Conservation (phyloP, 2,113 vertebrate species). For the Noturus placidus region DNA sequence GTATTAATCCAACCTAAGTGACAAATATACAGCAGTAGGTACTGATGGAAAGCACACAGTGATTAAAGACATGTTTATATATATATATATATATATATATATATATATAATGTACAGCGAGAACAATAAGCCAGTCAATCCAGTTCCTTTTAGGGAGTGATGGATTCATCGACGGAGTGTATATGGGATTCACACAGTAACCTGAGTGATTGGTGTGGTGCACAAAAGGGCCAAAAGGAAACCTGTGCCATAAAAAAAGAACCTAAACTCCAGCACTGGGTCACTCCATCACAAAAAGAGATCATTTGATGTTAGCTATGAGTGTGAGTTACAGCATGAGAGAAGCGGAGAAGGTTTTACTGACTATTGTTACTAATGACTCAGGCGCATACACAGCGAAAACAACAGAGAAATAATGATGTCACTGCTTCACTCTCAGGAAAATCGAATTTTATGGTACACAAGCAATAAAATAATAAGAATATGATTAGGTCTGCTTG, state of each 20-base stretch:
- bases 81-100: too few species aligned
- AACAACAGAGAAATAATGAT: slow-evolving; percentile 29
- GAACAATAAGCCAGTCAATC: not conserved
- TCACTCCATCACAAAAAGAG: not conserved
- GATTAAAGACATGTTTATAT: slow-evolving; percentile 25
- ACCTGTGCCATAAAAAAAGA: not conserved
- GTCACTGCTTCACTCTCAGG: not conserved
- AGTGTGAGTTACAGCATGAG: slow-evolving; percentile 30
- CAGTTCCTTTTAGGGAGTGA: slow-evolving; percentile 8
- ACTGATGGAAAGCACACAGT: not conserved
- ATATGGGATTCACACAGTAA: slow-evolving; percentile 12
- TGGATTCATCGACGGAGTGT: slow-evolving; percentile 1
- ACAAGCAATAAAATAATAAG: slow-evolving; percentile 4
- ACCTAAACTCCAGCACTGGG: not conserved
- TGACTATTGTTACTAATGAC: slow-evolving; percentile 17
- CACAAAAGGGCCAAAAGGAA: not conserved
- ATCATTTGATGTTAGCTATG: slow-evolving; percentile 34
- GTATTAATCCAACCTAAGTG: slow-evolving; percentile 23
- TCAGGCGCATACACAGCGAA: slow-evolving; percentile 15
- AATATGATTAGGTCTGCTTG: not conserved
- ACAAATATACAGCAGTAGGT: slow-evolving; percentile 1
- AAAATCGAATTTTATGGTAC: not conserved
- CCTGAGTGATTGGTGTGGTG: slow-evolving; percentile 9
- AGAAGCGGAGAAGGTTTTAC: slow-evolving; percentile 23
- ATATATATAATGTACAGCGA: not conserved